These are phyloP conservation scores for Halichoerus grypus DNA, from an alignment of 2,113 vertebrate genomes.

Conservation along the genomic window DNA sequence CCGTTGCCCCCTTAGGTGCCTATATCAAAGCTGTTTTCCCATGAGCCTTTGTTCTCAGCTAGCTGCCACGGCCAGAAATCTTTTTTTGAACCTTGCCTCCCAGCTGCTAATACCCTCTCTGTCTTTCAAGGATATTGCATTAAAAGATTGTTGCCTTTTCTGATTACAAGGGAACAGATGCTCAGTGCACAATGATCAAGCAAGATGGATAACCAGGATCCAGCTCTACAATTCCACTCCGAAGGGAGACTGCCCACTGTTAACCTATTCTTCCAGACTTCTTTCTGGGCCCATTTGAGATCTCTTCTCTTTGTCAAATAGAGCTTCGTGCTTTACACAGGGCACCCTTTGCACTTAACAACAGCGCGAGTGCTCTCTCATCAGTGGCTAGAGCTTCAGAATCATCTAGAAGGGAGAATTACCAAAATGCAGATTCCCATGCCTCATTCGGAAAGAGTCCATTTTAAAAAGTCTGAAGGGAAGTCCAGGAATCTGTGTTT, in stretches of 20 bases:
- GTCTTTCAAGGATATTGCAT: background rate
- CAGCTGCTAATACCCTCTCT: background rate
- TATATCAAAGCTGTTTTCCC: background rate
- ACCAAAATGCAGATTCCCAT: background rate
- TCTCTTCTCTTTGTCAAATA: background rate
- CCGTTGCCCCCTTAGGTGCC: rapidly evolving
- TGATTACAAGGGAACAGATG: background rate
- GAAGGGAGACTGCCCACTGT: background rate
- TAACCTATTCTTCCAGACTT: rapidly evolving
- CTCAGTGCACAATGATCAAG: too few relatives aligned
- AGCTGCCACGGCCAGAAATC: background rate
- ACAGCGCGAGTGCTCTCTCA: background rate
- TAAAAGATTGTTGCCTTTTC: background rate
- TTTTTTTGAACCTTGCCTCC: background rate
- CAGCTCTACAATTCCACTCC: rapidly evolving
- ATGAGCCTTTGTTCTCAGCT: background rate
- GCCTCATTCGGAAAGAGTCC: background rate
- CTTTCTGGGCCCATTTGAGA: background rate
- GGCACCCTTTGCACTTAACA: background rate
- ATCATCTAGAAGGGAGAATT: rapidly evolving
- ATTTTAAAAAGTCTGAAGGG: background rate
- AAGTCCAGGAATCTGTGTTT: background rate
- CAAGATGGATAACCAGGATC: rapidly evolving
- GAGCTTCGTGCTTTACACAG: background rate
- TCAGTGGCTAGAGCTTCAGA: background rate